These are phyloP conservation scores for Paelopatides confundens DNA, from an alignment of 53 echinoderm and acorn worm species.

Conservation along the genomic window DNA sequence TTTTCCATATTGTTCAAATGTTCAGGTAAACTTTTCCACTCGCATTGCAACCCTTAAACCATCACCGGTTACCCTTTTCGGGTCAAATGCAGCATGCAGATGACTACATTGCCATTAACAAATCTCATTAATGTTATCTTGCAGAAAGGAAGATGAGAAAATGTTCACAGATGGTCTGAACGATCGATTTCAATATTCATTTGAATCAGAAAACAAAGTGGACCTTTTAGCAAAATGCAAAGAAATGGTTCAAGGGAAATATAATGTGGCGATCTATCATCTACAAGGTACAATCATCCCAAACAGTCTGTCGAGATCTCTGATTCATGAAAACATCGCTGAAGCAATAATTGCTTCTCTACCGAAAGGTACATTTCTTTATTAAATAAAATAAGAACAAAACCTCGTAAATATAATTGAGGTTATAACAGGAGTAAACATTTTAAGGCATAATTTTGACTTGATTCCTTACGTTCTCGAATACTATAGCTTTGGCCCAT, in stretches of 20 bases:
- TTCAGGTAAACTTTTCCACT: no score
- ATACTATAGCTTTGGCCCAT: no score
- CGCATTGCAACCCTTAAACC: no score
- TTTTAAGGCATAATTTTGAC: no score
- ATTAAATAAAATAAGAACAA: no score
- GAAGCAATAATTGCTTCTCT: constrained; percentile 74
- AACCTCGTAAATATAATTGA: no score
- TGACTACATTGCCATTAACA: no score
- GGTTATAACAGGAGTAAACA: no score
- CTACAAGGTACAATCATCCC: background rate
- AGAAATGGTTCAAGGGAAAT: constrained; percentile 21
- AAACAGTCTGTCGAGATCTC: background rate
- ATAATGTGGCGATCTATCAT: constrained; percentile 22
- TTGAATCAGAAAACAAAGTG: background rate
- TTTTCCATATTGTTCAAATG: no score
- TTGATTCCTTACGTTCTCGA: no score
- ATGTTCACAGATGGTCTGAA: constrained; percentile 4
- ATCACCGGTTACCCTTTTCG: no score
- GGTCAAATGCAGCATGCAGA: no score
- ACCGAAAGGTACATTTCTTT: constrained; percentile 75
- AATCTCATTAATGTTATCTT: background rate
- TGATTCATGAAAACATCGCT: constrained; percentile 58
- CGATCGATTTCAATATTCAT: background rate
- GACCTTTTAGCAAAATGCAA: constrained; percentile 3
- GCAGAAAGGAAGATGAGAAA: background rate